These are phyloP conservation scores for Stigmatopora argus DNA, from an alignment of 2,113 vertebrate genomes.

Conservation along the genomic window DNA sequence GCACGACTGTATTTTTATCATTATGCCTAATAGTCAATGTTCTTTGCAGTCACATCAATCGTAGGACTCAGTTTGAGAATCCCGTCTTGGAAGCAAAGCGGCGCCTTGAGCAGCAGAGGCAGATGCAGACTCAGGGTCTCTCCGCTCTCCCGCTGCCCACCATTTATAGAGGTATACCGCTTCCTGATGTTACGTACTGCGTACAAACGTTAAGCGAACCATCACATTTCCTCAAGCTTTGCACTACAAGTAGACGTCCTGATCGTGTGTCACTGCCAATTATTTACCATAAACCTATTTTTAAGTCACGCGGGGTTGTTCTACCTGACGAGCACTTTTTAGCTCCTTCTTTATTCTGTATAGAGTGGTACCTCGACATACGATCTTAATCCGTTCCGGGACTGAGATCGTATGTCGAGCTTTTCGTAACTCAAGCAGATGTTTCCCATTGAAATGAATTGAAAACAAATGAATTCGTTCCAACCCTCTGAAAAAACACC, in stretches of 20 bases:
- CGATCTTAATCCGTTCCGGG: too few relatives aligned
- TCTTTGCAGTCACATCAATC: constrained; percentile 93
- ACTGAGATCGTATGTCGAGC: too few relatives aligned
- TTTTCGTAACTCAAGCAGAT: too few relatives aligned
- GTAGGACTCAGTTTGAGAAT: constrained; percentile 99
- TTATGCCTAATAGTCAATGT: constrained; percentile 9
- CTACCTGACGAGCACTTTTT: too few relatives aligned
- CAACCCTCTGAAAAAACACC: too few relatives aligned
- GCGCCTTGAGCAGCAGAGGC: constrained; percentile 90
- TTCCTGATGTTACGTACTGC: not conserved
- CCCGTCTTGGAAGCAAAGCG: constrained; percentile 98
- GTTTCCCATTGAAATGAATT: too few relatives aligned
- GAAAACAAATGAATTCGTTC: too few relatives aligned
- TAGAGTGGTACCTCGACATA: too few relatives aligned
- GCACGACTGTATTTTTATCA: not conserved
- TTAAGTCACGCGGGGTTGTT: too few relatives aligned
- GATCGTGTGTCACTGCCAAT: too few relatives aligned
- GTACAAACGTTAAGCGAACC: not conserved
- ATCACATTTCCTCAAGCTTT: not conserved
- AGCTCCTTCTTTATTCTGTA: too few relatives aligned
- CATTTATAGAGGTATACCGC: constrained; percentile 84
- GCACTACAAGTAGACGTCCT: not conserved
- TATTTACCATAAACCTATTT: too few relatives aligned
- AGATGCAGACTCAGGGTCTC: constrained; percentile 95
- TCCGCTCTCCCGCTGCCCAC: constrained; percentile 86